These are phyloP conservation scores for Herpetotheres cachinnans DNA, from an alignment of 2,113 vertebrate species.

Conservation along the genomic window DNA sequence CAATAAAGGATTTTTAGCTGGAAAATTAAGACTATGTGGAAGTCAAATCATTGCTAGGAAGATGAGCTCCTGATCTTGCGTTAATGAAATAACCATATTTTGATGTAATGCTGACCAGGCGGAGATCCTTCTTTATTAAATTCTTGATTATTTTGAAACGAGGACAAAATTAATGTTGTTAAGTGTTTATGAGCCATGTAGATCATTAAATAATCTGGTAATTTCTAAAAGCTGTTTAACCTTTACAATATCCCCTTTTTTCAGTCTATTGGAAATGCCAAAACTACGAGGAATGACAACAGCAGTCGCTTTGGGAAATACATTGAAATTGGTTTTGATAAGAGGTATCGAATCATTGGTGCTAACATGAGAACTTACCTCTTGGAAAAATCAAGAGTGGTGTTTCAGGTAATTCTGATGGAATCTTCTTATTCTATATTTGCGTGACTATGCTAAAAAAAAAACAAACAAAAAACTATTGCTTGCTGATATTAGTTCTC, in stretches of 20 bases:
- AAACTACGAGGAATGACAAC: constrained; percentile 98
- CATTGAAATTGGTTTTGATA: constrained; percentile 98
- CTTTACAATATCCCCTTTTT: not conserved
- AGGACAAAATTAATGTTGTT: not conserved
- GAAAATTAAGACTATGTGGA: not conserved
- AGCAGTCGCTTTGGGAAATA: constrained; percentile 99
- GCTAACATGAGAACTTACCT: constrained; percentile 99
- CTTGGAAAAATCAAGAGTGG: constrained; percentile 95
- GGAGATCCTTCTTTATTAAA: not conserved
- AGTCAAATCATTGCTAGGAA: not conserved
- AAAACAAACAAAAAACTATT: not conserved
- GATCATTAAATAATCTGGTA: not conserved
- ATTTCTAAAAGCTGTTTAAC: constrained; percentile 2
- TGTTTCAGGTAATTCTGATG: constrained; percentile 89
- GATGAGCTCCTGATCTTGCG: not conserved
- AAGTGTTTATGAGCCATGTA: not conserved
- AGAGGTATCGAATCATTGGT: constrained; percentile 89
- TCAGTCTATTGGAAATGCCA: constrained; percentile 97
- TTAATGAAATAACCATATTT: not conserved
- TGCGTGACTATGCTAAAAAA: not conserved
- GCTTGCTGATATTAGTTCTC: not conserved
- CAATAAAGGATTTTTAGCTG: not conserved
- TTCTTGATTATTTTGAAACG: not conserved
- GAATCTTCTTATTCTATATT: not conserved
- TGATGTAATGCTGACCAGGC: not conserved